A percentile compares a stretch with the other conserved stretches of the same genome.
These are phyloP conservation scores for Dinoponera quadriceps DNA, from an alignment of 1,140 invertebrate species.

Conservation along the genomic window DNA sequence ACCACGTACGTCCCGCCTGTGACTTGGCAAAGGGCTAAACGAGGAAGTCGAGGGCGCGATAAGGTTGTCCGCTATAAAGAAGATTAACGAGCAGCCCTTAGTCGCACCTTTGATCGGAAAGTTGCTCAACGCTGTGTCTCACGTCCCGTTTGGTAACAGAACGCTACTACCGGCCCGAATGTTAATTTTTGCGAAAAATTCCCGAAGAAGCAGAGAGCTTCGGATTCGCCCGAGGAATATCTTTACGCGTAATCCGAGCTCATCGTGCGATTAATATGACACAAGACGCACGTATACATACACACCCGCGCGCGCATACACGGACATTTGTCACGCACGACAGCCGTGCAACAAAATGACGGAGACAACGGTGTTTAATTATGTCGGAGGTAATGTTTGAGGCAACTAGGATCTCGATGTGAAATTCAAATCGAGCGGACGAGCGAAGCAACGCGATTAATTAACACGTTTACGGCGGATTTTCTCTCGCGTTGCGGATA, in stretches of 20 bases:
- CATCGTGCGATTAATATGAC: constrained; percentile 11
- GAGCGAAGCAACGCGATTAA: constrained; percentile 20
- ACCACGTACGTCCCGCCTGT: no score
- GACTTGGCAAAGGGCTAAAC: no score
- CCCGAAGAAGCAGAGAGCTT: neutral
- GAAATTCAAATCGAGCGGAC: constrained; percentile 27
- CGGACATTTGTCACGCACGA: no score
- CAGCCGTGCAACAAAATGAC: no score
- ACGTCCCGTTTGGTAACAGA: constrained; percentile 38
- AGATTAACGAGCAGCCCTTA: constrained; percentile 52
- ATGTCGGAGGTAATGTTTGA: neutral
- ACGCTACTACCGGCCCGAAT: neutral
- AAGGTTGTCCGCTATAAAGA: constrained; percentile 50
- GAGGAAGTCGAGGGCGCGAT: constrained; percentile 36
- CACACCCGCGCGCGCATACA: no score
- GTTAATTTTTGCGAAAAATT: neutral
- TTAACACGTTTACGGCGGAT: constrained; percentile 14
- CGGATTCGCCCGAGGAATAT: neutral
- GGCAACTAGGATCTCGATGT: neutral
- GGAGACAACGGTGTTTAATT: constrained; percentile 9
- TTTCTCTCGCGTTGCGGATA: neutral
- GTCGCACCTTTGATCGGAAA: constrained; percentile 29
- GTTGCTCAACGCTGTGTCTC: constrained; percentile 44
- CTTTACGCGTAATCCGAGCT: neutral
- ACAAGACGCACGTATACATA: no score